Evolutionary conservation across 2,797 vertebrate genomes (phyloP).

Genomic region (Sebastes kiyomatsui): DNA sequence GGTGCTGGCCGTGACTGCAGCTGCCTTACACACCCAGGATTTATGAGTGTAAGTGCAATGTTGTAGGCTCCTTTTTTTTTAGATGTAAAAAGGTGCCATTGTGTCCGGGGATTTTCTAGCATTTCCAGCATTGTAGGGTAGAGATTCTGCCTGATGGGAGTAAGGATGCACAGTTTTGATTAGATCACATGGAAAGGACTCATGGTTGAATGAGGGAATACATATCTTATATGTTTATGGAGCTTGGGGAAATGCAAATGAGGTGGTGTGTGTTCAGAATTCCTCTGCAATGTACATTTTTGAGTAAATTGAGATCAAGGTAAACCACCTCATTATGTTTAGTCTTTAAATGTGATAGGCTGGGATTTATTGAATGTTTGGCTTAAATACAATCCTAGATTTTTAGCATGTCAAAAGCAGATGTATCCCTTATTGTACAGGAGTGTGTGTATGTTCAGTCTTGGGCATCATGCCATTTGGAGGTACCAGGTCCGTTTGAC

Average conservation of each 20-base stretch:
- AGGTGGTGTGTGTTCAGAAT: not conserved
- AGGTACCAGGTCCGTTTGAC: not conserved
- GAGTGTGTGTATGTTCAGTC: not conserved
- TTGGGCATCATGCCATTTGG: not conserved
- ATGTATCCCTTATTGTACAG: not conserved
- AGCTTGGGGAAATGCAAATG: not conserved
- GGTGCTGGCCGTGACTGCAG: constrained; percentile 37
- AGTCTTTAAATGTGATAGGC: not conserved
- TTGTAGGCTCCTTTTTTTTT: not conserved
- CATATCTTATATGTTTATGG: not conserved
- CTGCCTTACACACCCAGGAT: constrained; percentile 53
- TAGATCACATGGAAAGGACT: not conserved
- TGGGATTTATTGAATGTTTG: not conserved
- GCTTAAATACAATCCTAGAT: not conserved
- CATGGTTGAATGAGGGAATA: not conserved
- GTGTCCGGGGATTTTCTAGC: constrained; percentile 7
- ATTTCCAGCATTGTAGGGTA: not conserved
- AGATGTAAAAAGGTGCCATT: constrained; percentile 5
- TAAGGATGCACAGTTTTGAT: not conserved
- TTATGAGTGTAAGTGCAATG: not conserved
- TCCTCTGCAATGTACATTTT: not conserved
- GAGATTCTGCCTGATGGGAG: not conserved
- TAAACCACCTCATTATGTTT: not conserved
- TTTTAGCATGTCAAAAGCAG: not conserved
- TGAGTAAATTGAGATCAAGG: not conserved